These are phyloP conservation scores for Gonatopus flavifemur DNA, from an alignment of 1,140 invertebrate genomes.

Conservation along the genomic window DNA sequence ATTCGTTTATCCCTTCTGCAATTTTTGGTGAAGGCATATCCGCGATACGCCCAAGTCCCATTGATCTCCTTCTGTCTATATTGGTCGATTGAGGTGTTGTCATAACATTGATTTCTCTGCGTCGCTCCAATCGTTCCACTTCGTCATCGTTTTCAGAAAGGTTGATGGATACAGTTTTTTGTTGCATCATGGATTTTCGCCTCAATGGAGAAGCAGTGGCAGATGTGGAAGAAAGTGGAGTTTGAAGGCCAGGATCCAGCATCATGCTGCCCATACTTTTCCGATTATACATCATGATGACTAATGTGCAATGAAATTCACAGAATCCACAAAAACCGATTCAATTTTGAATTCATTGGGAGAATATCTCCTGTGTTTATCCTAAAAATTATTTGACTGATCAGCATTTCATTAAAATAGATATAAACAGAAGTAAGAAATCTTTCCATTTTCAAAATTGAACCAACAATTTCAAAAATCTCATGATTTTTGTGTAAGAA, in stretches of 20 bases:
- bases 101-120: constrained; percentile 20
- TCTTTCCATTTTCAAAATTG: no score
- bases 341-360: no score
- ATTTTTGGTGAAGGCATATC: constrained; percentile 46
- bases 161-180: neutral
- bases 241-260: constrained; percentile 2
- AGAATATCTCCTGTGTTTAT: no score
- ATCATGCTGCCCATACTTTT: constrained; percentile 18
- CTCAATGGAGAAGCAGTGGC: constrained; percentile 29
- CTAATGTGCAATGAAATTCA: no score
- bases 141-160: constrained; percentile 50
- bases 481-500: no score
- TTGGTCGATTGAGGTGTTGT: neutral
- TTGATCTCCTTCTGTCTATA: constrained; percentile 37
- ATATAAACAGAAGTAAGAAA: no score
- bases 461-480: no score
- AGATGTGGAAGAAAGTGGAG: neutral
- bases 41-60: constrained; percentile 31
- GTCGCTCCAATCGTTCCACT: constrained; percentile 40
- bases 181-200: constrained; percentile 28
- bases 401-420: no score
- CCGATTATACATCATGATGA: constrained; percentile 8
- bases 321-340: no score
- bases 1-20: constrained; percentile 61
- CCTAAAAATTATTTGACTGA: no score